Conservation (phyloP, 2,797 vertebrate species). For the Hydrophis major region DNA sequence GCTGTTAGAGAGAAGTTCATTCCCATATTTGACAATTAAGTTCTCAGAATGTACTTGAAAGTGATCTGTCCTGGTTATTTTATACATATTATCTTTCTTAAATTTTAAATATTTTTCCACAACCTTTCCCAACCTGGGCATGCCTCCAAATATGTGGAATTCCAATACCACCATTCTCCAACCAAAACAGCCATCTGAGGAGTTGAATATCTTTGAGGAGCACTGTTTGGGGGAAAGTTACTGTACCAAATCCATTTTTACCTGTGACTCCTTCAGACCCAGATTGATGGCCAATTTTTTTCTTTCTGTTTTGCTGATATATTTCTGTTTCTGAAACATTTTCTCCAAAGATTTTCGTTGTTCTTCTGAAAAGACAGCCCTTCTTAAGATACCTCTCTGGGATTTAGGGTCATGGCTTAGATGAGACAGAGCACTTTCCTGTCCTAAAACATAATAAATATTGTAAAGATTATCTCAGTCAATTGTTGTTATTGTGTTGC, state of each 20-base stretch:
- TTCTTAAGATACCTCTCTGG: slow-evolving; percentile 89
- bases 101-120: slow-evolving; percentile 30
- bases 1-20: not conserved
- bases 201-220: not conserved
- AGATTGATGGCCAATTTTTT: slow-evolving; percentile 90
- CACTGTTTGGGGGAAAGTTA: not conserved
- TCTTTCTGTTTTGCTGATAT: slow-evolving; percentile 95
- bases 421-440: slow-evolving; percentile 73
- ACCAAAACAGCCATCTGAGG: not conserved
- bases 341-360: slow-evolving; percentile 94
- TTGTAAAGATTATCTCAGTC: not conserved
- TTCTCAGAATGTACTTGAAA: not conserved
- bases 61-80: not conserved
- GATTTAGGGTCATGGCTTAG: slow-evolving; percentile 81
- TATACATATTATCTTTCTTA: not conserved
- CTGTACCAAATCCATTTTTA: slow-evolving; percentile 56
- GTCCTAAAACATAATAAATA: slow-evolving; percentile 58
- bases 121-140: not conserved
- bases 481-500: not conserved
- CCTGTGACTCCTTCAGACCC: slow-evolving; percentile 95
- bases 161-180: not conserved
- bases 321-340: slow-evolving; percentile 96
- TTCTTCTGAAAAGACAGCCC: slow-evolving; percentile 95
- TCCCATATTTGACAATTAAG: not conserved
- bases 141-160: not conserved